phyloP scores from a whole-genome alignment of 2,888 invertebrate genomes.

The Acrocyrtus sp. region DNA sequence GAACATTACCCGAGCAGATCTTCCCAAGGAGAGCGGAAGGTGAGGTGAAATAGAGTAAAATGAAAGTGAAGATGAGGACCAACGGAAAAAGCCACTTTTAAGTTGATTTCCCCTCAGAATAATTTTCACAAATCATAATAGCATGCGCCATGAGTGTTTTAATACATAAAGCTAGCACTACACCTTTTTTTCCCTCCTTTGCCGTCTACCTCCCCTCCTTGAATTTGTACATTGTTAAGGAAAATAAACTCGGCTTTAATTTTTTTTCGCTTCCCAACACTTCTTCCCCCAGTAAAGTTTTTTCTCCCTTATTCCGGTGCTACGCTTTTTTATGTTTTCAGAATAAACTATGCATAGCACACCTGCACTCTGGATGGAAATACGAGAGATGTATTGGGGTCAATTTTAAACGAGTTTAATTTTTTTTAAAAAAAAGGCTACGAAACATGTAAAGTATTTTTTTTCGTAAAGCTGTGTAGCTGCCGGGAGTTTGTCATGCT shows the following conservation, averaged over 20 bases:
- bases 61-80: neutral
- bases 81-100: constrained; percentile 25
- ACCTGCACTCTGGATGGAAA: neutral
- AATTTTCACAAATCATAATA: constrained; percentile 55
- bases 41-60: neutral
- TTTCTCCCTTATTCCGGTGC: no score
- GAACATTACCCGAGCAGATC: no score
- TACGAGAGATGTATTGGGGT: neutral
- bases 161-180: neutral
- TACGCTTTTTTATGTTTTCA: no score
- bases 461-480: neutral
- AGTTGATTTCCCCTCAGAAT: constrained; percentile 53
- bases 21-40: no score
- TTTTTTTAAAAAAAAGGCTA: neutral
- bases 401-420: neutral
- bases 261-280: neutral
- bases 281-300: neutral
- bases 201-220: neutral
- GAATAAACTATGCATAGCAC: neutral
- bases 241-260: neutral
- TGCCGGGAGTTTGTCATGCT: neutral
- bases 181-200: neutral
- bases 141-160: constrained; percentile 2
- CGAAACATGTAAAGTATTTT: neutral
- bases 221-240: neutral